Evolutionary conservation across 2,888 invertebrate genomes (phyloP).

Genomic region (Dichetophora obliterata): DNA sequence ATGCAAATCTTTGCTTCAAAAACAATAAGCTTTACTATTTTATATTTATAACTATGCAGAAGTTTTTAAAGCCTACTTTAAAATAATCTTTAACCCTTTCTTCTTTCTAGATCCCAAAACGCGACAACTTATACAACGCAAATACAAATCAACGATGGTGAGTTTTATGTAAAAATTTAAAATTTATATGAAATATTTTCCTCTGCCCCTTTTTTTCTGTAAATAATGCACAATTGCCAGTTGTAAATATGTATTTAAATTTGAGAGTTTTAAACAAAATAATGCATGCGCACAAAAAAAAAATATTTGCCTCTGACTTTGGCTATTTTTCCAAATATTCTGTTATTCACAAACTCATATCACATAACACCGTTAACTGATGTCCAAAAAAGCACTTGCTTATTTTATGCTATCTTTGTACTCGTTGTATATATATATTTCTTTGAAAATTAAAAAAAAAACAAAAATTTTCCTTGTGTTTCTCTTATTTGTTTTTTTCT

Average conservation of each 20-base stretch:
- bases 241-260: constrained; percentile 46
- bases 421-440: constrained; percentile 45
- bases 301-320: background rate
- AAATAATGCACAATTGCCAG: constrained; percentile 13
- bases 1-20: too few relatives aligned
- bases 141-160: constrained; percentile 98
- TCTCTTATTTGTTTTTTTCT: constrained; percentile 36
- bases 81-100: background rate
- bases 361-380: background rate
- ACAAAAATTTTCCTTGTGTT: constrained; percentile 39
- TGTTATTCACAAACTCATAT: background rate
- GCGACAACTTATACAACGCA: constrained; percentile 94
- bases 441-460: background rate
- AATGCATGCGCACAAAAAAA: constrained; percentile 1
- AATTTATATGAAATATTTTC: background rate
- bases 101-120: constrained; percentile 93
- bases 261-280: constrained; percentile 37
- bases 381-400: constrained; percentile 29
- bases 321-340: background rate
- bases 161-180: constrained; percentile 69
- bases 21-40: too few relatives aligned
- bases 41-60: too few relatives aligned
- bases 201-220: background rate
- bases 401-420: constrained; percentile 31
- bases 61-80: too few relatives aligned